phyloP scores from a whole-genome alignment of 2,113 vertebrate species.

The Pan paniscus region DNA sequence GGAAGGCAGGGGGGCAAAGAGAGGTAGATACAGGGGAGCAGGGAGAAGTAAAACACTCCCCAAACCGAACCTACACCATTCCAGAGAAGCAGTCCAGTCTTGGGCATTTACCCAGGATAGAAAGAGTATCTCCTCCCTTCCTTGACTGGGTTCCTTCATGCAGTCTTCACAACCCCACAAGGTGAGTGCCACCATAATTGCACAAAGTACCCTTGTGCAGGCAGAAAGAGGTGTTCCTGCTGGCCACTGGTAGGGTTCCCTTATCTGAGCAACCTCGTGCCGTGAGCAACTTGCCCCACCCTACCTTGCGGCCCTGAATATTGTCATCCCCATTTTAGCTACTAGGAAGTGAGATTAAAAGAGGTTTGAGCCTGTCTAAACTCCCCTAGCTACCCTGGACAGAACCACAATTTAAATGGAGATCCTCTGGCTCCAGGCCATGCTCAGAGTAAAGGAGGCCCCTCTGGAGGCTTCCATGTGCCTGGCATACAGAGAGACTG shows the following conservation, averaged over 20 bases:
- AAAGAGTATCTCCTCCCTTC: fast-evolving
- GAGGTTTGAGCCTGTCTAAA: not conserved
- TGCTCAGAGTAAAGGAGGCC: not conserved
- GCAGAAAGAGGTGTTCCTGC: not conserved
- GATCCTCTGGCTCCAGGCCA: not conserved
- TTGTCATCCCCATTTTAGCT: not conserved
- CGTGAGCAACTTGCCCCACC: not conserved
- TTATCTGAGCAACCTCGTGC: not conserved
- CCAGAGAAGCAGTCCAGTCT: fast-evolving
- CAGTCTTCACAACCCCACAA: not conserved
- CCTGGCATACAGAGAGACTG: not conserved
- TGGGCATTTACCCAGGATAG: not conserved
- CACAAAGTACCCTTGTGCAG: not conserved
- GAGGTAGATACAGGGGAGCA: not conserved
- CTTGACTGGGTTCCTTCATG: not conserved
- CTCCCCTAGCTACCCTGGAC: not conserved
- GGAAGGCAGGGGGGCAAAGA: not conserved
- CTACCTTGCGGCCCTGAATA: too few species aligned
- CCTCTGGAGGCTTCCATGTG: not conserved
- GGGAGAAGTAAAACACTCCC: not conserved
- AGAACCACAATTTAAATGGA: not conserved
- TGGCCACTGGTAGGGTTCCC: not conserved
- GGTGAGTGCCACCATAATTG: not conserved
- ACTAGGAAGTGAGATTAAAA: not conserved
- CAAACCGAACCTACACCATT: not conserved